Evolutionary conservation across 2,797 vertebrate species (phyloP).

Genomic region (Cirrhinus molitorella): DNA sequence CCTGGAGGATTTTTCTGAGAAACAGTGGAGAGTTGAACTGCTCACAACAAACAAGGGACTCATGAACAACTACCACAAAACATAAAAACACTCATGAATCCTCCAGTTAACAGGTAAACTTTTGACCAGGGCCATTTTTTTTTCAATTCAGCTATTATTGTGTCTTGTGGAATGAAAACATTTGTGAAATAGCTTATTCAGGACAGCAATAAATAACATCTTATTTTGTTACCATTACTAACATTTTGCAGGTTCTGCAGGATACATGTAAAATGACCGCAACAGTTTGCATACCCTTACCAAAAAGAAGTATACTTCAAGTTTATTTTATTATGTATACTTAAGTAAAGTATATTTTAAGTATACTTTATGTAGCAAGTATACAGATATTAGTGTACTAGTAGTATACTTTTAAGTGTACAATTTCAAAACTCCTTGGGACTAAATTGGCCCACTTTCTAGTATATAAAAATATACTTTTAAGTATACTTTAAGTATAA

Average conservation of each 20-base stretch:
- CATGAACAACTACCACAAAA: not conserved
- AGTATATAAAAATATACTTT: no score
- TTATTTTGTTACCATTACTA: not conserved
- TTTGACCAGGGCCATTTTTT: not conserved
- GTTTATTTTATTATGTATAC: no score
- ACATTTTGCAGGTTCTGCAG: not conserved
- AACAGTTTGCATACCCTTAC: no score
- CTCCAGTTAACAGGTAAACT: not conserved
- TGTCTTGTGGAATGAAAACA: not conserved
- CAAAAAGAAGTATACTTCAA: no score
- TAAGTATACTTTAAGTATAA: no score
- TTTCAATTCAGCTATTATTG: not conserved
- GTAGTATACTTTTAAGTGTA: no score
- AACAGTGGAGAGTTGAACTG: not conserved
- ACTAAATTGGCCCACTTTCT: no score
- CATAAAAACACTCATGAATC: not conserved
- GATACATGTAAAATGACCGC: no score
- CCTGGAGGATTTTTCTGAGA: not conserved
- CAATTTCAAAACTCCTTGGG: no score
- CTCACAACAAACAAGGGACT: conserved; percentile 6
- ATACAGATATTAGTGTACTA: no score
- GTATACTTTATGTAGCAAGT: no score
- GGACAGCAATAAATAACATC: not conserved
- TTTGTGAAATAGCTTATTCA: not conserved
- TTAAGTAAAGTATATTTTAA: no score